Conservation (phyloP, 2,797 vertebrate genomes). For the Crocidura indochinensis region DNA sequence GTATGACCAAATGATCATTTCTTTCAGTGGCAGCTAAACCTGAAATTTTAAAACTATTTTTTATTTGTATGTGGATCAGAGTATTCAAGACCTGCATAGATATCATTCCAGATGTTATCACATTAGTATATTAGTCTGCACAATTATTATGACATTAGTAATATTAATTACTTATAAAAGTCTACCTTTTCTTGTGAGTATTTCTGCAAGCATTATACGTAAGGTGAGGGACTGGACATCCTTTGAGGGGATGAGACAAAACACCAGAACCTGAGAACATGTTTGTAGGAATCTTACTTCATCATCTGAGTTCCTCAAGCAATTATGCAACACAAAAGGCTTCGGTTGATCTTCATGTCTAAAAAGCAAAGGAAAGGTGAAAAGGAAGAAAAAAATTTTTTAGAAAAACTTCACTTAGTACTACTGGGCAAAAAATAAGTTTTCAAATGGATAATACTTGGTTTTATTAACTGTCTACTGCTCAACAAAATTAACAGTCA, state of each 20-base stretch:
- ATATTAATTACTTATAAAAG: slow-evolving; percentile 46
- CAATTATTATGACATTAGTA: slow-evolving; percentile 13
- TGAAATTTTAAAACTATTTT: slow-evolving; percentile 58
- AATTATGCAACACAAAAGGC: slow-evolving; percentile 95
- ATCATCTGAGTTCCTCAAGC: slow-evolving; percentile 94
- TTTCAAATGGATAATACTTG: slow-evolving; percentile 4
- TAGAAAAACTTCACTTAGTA: too few relatives aligned
- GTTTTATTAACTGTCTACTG: slow-evolving; percentile 24
- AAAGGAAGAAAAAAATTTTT: slow-evolving; percentile 47
- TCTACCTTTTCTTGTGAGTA: slow-evolving; percentile 96
- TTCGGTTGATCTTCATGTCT: slow-evolving; percentile 96
- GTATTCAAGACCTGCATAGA: background rate
- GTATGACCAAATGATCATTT: slow-evolving; percentile 14
- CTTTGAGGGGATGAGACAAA: slow-evolving; percentile 96
- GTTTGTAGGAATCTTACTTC: slow-evolving; percentile 96
- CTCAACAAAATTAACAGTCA: slow-evolving; percentile 1
- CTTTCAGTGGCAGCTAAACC: slow-evolving; percentile 30
- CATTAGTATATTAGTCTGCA: slow-evolving; percentile 14
- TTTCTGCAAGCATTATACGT: slow-evolving; percentile 96
- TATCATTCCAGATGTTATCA: background rate
- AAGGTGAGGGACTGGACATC: slow-evolving; percentile 96
- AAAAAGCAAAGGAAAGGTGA: slow-evolving; percentile 52
- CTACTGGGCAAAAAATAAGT: slow-evolving; percentile 55
- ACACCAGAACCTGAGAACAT: slow-evolving; percentile 95
- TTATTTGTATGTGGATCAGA: background rate